Base-by-base conservation (phyloP, 2,113 vertebrate species). In the Paraplagusia blochii region DNA sequence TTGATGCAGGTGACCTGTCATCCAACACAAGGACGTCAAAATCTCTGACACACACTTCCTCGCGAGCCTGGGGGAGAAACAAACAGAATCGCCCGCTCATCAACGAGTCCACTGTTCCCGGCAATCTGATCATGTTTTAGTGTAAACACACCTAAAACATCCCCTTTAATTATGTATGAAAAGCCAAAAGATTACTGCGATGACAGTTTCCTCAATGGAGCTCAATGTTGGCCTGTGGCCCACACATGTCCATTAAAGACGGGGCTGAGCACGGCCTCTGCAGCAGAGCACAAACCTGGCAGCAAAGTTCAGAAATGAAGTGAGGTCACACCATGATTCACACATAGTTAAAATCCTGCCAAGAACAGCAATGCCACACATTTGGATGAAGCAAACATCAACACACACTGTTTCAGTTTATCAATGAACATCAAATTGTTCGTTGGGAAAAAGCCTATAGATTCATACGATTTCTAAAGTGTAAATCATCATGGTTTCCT, bases 181-280 rank as follows among this genome's bases (percentile, higher is more conserved):
- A 50, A 22, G 17, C 0, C 35, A 13, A 63, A n/a, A 77, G 77
- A 81, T 81, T 79, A 75, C 66, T 36, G 42, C 5, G 76, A 17
- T 80, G 81, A 85, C 77, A 78, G 81, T 70, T 54, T 47, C 77
- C 64, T 83, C 66, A 73, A 55, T 72, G 64, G 72, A 53, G 74
- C 62, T 75, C 76, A 80, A 65, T 74, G 34, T 58, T 81, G 85
- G 81, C 79, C 42, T 2, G 12, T 0, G 13, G 71, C 85, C 79
- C 49, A 42, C 66, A 71, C 39, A 54, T 53, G 57, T 80, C 73
- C 73, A 72, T 82, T 77, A 66, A 69, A 68, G 44, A 50, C 48
- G 16, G 72, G 71, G 70, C 44, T 60, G 45, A 69, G 67, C 39
- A 29, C 19, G 58, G 38, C 63, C 44, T 53, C 18, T 17, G 54